phyloP scores from a whole-genome alignment of 2,113 vertebrate genomes.

The Microcebus lehilahytsara region DNA sequence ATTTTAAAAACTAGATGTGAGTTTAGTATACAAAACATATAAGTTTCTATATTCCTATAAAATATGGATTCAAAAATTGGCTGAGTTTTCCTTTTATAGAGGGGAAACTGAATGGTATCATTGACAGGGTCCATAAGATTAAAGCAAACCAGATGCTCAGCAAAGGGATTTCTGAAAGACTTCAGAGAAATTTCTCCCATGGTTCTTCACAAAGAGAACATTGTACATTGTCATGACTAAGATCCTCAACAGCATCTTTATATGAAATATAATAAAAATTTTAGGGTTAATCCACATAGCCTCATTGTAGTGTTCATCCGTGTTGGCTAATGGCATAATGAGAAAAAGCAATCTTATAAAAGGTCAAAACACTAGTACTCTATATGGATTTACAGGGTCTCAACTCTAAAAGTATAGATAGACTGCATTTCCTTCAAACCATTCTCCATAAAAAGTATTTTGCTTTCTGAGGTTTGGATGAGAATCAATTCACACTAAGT shows the following conservation, averaged over 20 bases:
- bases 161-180: not conserved
- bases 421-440: not conserved
- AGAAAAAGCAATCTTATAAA: not conserved
- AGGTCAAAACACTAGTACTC: not conserved
- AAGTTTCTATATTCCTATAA: not conserved
- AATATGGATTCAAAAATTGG: not conserved
- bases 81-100: not conserved
- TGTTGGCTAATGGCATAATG: not conserved
- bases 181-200: not conserved
- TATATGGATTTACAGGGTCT: not conserved
- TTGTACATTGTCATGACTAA: not conserved
- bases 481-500: not conserved
- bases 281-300: not conserved
- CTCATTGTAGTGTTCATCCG: not conserved
- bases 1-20: not conserved
- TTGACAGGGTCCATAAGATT: not conserved
- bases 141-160: not conserved
- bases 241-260: not conserved
- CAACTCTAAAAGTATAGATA: not conserved
- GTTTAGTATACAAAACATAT: not conserved
- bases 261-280: not conserved
- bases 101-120: not conserved
- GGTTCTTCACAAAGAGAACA: not conserved
- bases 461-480: not conserved
- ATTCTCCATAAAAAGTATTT: not conserved